Conservation (phyloP, 37 sponge, comb jelly and placozoan species). For the Lycopodina hypogea region DNA sequence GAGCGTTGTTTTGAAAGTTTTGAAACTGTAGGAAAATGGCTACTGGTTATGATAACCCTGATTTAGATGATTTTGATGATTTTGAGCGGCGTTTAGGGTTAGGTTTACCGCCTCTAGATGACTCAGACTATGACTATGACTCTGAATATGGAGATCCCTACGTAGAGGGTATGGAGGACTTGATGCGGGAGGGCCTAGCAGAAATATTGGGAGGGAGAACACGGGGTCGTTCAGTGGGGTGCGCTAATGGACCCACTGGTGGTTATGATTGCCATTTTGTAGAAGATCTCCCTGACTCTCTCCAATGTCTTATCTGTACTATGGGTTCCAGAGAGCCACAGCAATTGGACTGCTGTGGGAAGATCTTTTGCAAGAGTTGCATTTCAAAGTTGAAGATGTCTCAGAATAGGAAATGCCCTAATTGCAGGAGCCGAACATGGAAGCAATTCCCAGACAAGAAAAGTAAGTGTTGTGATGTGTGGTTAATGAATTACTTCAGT, state of each 20-base stretch:
- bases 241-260: not conserved
- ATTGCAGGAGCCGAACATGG: not conserved
- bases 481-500: no score
- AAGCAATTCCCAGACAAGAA: not conserved
- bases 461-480: not conserved
- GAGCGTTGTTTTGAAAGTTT: no score
- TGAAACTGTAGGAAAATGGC: no score
- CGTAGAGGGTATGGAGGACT: no score
- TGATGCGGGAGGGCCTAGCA: no score
- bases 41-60: no score
- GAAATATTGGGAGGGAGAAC: no score
- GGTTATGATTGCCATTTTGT: conserved; percentile 10
- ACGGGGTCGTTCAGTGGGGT: not conserved
- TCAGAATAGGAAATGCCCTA: not conserved
- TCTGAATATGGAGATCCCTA: no score
- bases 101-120: no score
- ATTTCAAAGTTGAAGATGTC: not conserved
- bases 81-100: no score
- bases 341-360: conserved; percentile 33
- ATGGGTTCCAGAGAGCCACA: conserved; percentile 10
- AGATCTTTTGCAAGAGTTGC: conserved; percentile 16
- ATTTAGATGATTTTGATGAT: no score
- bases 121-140: no score
- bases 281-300: conserved; percentile 2
- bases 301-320: conserved; percentile 23